Evolutionary conservation across 1,140 invertebrate genomes (phyloP).

Genomic region (Ceratina australensis): DNA sequence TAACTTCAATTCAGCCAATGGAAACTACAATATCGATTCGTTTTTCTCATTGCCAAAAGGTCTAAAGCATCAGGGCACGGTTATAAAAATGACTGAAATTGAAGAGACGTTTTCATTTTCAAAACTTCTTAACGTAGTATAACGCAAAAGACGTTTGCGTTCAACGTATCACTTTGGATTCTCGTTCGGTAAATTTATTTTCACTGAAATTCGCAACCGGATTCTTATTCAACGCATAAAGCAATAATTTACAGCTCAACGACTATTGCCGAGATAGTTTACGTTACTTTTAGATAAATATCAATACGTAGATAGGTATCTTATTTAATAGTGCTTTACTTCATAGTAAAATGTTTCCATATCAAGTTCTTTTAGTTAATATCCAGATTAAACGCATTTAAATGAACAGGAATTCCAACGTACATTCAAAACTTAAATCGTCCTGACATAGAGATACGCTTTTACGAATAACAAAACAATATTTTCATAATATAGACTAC

Average conservation of each 20-base stretch:
- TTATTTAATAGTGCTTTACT: slow-evolving; percentile 33
- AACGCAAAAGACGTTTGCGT: slow-evolving; percentile 15
- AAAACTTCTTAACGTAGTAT: slow-evolving; percentile 12
- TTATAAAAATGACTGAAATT: background rate
- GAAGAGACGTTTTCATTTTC: too few species aligned
- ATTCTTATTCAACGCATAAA: slow-evolving; percentile 34
- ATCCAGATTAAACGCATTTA: background rate
- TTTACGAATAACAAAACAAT: too few species aligned
- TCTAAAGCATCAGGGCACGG: background rate
- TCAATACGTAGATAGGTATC: slow-evolving; percentile 38
- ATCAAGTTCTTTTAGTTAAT: slow-evolving; percentile 4
- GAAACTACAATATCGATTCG: too few species aligned
- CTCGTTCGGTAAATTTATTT: slow-evolving; percentile 31
- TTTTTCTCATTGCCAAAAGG: background rate
- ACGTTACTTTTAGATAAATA: slow-evolving; percentile 38
- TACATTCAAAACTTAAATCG: too few species aligned
- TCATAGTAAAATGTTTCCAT: slow-evolving; percentile 17
- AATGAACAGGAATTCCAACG: background rate
- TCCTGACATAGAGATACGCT: too few species aligned
- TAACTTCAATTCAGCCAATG: background rate
- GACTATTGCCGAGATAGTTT: slow-evolving; percentile 23
- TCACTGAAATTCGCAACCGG: slow-evolving; percentile 46
- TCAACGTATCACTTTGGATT: slow-evolving; percentile 30
- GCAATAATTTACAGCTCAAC: slow-evolving; percentile 35
- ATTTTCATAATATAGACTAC: too few species aligned